Evolutionary conservation across 2,113 vertebrate genomes (phyloP), one percentile per base, ranked within the genome.

Genomic region (Otolemur garnettii): DNA sequence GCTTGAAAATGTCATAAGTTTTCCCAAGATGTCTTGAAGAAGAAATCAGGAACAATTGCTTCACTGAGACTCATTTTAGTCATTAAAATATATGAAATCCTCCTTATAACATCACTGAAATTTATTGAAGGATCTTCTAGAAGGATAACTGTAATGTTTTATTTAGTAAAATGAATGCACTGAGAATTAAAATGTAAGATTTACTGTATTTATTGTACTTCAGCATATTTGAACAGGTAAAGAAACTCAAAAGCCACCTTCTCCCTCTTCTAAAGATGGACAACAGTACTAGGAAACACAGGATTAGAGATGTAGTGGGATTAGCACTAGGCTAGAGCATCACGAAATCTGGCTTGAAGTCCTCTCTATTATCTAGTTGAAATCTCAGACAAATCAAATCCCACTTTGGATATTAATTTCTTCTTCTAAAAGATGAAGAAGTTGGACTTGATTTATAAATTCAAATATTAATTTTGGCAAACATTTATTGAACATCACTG

Each of bases 221-320:
- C 50, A 94, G 60, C 30, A 93, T 60, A 87, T 80, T 83, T 89
- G 69, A 97, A 92, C 24, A 93, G 94, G 19, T 66, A 28, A 89
- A 75, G 62, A 85, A 84, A 86, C 35, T 81, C 55, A 30, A 26
- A 8, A 50, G 79, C 78, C 74, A 92, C 97, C 97, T 96, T 80
- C 72, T 95, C 5, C 30, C 66, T 60, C 85, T 71, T 80, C 42
- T 92, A 50, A 91, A 94, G 75, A 50, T 82, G 55, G 35, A 53
- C 19, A 95, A 74, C 19, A 95, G 68, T 77, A 91, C 78, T 95
- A 97, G 84, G 62, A 97, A 97, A 89, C n/a, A 30, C 64, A 91
- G 59, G 95, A 95, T 96, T 82, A 96, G 13, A 55, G n/a, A 55
- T 79, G 11, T 66, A 38, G 71, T 18, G 38, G 79, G 62, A 57